Evolutionary conservation across 2,888 invertebrate genomes (phyloP).

Genomic region (Germaria angustata): DNA sequence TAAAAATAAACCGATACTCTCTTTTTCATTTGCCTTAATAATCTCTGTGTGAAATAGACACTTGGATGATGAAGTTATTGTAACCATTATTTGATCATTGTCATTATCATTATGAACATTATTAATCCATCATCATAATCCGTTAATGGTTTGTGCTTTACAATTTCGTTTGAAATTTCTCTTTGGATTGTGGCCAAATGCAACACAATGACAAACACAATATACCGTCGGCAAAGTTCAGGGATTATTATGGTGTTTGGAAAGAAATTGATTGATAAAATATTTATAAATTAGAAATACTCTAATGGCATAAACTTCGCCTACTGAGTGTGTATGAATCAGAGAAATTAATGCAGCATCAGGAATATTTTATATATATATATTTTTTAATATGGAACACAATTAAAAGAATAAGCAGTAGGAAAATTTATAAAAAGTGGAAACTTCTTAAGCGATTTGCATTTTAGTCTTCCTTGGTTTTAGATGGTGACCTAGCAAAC

Average conservation of each 20-base stretch:
- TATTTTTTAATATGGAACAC: too few relatives aligned
- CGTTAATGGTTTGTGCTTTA: slow-evolving; percentile 45
- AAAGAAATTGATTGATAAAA: slow-evolving; percentile 26
- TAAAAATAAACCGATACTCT: too few relatives aligned
- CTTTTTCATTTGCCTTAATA: not conserved
- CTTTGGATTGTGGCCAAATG: slow-evolving; percentile 17
- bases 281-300: not conserved
- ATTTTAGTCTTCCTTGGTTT: too few relatives aligned
- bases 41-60: slow-evolving; percentile 31
- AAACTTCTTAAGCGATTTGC: too few relatives aligned
- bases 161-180: slow-evolving; percentile 19
- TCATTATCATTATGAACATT: slow-evolving; percentile 10
- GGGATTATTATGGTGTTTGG: slow-evolving; percentile 14
- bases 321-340: not conserved
- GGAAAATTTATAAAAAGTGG: too few relatives aligned
- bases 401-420: too few relatives aligned
- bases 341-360: slow-evolving; percentile 20
- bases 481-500: too few relatives aligned
- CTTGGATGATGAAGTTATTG: not conserved
- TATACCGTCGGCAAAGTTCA: not conserved
- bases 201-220: not conserved
- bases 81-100: slow-evolving; percentile 9
- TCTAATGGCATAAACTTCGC: not conserved
- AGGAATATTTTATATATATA: not conserved
- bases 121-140: slow-evolving; percentile 40